Evolutionary conservation across 53 echinoderm and acorn worm genomes (phyloP), one percentile per base, ranked within the genome.

Genomic region (Astropecten irregularis): DNA sequence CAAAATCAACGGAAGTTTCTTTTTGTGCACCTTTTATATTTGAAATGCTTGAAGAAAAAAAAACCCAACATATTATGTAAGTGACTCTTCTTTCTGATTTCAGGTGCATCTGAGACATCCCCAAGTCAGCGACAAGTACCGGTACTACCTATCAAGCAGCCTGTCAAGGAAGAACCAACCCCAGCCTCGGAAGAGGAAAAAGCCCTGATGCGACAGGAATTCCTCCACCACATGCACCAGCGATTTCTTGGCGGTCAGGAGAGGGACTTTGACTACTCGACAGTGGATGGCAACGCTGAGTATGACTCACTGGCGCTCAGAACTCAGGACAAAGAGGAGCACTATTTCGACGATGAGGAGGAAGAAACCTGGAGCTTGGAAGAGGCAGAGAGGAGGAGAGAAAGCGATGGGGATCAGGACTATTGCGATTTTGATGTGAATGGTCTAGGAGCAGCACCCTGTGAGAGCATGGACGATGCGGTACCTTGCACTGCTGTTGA

Each of bases 221-320:
- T 95, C 88, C 60, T 86, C 38, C 74, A 82, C 40, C 70, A 86
- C 72, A 95, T 95, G 95, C 88, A 88, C 40, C 84, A 76, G 56
- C 66, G 90, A 66, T 95, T 95, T 81, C 83, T 95, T 26, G 88
- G 85, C 16, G 95, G 95, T 10, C 56, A 88, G 39, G 95, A 95
- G 36, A 55, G 87, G 47, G 91, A 95, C 46, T 95, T 95, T 91
- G 89, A 95, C 73, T 95, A 95, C 54, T 62, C 86, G n/a, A 74
- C 68, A 8, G 93, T 95, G n/a, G 95, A 95, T 40, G 44, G 71
- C 66, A 95, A 95, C 40, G 82, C 64, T 15, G 95, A 95, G 57
- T 95, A 93, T 61, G 95, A 95, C 69, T 95, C 95, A 1, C 40
- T 95, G 4, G 91, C 61, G 28, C 93, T 91, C 30, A 85, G 95